Evolutionary conservation across 2,113 vertebrate species (phyloP).

Genomic region (Anser brachyrhynchus): DNA sequence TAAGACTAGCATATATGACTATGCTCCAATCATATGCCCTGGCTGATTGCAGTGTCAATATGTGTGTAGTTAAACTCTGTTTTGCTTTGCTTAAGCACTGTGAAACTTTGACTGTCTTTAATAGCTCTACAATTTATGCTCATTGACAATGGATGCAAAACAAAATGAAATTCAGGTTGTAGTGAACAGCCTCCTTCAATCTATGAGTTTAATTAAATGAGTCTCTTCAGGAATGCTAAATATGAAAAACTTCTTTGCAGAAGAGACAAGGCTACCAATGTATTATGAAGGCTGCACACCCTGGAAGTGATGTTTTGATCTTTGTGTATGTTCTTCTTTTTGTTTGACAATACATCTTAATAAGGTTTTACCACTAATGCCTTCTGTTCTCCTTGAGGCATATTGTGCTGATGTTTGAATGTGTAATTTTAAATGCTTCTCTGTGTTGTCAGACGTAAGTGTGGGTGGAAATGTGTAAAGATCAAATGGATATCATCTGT

Average conservation of each 20-base stretch:
- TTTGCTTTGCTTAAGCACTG: constrained; percentile 37
- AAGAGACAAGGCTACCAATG: neutral
- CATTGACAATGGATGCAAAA: constrained; percentile 21
- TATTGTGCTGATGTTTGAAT: neutral
- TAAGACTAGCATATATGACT: neutral
- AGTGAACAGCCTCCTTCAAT: constrained; percentile 1
- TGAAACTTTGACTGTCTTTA: constrained; percentile 48
- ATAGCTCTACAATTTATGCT: constrained; percentile 45
- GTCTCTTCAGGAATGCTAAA: constrained; percentile 24
- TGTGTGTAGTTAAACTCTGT: constrained; percentile 25
- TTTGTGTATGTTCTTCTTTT: neutral
- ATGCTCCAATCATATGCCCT: constrained; percentile 5
- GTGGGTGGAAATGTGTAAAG: neutral
- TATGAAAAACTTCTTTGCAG: constrained; percentile 24
- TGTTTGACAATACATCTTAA: neutral
- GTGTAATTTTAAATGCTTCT: neutral
- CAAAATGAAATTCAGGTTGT: constrained; percentile 38
- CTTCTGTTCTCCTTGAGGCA: constrained; percentile 19
- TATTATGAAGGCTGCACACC: neutral
- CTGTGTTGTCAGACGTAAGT: neutral
- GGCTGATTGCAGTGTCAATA: constrained; percentile 42
- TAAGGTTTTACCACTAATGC: neutral
- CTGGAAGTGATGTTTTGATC: neutral
- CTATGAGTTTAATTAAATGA: constrained; percentile 43
- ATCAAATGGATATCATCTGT: neutral